phyloP scores from a whole-genome alignment of 2,113 vertebrate species.

The Petrocephalus microphthalmus region DNA sequence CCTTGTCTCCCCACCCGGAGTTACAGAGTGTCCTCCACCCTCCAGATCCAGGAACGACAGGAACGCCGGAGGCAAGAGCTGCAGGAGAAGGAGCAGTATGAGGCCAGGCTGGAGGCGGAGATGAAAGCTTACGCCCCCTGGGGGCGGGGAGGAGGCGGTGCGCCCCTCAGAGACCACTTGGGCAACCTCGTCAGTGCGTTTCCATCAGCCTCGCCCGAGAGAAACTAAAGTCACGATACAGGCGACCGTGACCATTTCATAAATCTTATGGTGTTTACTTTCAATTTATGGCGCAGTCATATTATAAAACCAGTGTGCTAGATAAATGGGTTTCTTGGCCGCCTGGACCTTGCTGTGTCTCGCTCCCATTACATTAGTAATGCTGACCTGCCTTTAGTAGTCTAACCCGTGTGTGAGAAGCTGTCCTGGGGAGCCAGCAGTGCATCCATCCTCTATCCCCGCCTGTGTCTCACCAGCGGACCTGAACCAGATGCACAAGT shows the following conservation, averaged over 20 bases:
- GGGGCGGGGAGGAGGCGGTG: conserved; percentile 86
- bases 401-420: not conserved
- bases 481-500: conserved; percentile 87
- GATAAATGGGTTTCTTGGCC: not conserved
- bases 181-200: conserved; percentile 84
- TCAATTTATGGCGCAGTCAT: not conserved
- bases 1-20: not conserved
- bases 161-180: conserved; percentile 76
- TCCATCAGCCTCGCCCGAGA: not conserved
- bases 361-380: not conserved
- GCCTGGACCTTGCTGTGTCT: not conserved
- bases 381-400: not conserved
- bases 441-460: too few relatives aligned
- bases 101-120: conserved; percentile 76
- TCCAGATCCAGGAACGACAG: conserved; percentile 79
- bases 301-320: not conserved
- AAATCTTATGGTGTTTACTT: not conserved
- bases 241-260: not conserved
- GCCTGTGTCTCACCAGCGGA: conserved; percentile 64
- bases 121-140: conserved; percentile 82
- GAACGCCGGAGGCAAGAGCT: conserved; percentile 68
- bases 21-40: not conserved
- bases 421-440: not conserved
- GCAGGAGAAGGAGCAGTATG: conserved; percentile 68
- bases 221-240: not conserved